Evolutionary conservation across 2,888 invertebrate species (phyloP).

Genomic region (Frankliniella fusca): DNA sequence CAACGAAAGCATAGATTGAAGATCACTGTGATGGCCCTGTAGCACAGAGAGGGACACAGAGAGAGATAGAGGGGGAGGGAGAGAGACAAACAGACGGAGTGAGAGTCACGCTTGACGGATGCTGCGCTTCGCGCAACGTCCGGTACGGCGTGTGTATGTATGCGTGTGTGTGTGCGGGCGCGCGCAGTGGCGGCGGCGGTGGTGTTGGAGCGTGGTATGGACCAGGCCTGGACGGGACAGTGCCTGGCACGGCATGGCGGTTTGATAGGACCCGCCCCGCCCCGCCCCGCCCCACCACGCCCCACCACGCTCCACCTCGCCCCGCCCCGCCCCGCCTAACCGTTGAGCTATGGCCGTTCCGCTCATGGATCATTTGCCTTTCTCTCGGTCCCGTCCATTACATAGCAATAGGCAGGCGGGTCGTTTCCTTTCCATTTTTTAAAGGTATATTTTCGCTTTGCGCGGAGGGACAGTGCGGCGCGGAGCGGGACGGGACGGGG

Average conservation of each 20-base stretch:
- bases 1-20: too few relatives aligned
- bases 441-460: too few relatives aligned
- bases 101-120: neutral
- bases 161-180: neutral
- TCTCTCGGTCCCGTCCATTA: neutral
- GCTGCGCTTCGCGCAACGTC: neutral
- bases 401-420: neutral
- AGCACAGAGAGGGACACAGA: neutral
- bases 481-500: too few relatives aligned
- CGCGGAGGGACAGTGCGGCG: too few relatives aligned
- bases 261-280: too few relatives aligned
- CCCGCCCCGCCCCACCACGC: neutral
- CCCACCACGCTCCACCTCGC: neutral
- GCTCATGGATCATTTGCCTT: conserved; percentile 24
- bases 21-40: too few relatives aligned
- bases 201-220: neutral
- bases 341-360: neutral
- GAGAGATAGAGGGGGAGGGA: neutral
- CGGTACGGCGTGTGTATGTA: neutral
- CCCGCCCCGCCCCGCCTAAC: neutral
- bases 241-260: neutral
- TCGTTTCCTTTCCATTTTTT: neutral
- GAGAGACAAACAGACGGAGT: neutral
- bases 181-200: neutral
- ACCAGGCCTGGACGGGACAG: neutral